Percentiles rank a stretch among this genome's conserved stretches.
Conservation (phyloP, 2,113 vertebrate genomes). For the Stercorarius parasiticus region DNA sequence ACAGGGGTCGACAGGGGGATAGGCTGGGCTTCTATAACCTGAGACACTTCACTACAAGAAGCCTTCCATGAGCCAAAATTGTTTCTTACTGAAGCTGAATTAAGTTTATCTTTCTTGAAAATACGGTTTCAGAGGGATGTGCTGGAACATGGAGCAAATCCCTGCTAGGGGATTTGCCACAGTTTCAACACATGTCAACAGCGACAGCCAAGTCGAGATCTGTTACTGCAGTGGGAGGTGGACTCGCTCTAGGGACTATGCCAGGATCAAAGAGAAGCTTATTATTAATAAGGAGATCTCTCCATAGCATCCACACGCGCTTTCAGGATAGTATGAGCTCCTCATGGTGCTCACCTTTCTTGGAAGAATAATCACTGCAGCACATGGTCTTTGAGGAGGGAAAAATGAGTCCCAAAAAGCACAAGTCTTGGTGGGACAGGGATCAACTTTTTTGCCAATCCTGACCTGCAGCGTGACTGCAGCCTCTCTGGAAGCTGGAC, state of each 20-base stretch:
- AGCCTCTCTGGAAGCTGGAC: neutral
- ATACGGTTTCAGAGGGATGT: neutral
- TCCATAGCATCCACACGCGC: neutral
- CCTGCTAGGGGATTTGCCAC: neutral
- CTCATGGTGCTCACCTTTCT: neutral
- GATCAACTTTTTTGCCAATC: neutral
- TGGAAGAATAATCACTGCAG: neutral
- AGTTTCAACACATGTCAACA: neutral
- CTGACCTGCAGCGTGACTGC: neutral
- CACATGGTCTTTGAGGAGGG: neutral
- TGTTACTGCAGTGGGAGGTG: neutral
- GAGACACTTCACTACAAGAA: neutral
- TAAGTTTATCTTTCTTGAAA: neutral
- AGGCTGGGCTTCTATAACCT: neutral
- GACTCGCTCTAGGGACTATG: neutral
- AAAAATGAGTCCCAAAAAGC: neutral
- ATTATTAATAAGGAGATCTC: neutral
- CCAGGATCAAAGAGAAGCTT: neutral
- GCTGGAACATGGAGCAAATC: neutral
- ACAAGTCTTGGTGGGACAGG: neutral
- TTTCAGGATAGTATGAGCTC: neutral
- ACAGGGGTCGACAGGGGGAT: neutral
- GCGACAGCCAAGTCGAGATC: neutral
- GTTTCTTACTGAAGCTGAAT: neutral
- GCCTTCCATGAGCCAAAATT: neutral